These are phyloP conservation scores for Ophonus ardosiacus DNA, from an alignment of 2,888 invertebrate species.

Conservation along the genomic window DNA sequence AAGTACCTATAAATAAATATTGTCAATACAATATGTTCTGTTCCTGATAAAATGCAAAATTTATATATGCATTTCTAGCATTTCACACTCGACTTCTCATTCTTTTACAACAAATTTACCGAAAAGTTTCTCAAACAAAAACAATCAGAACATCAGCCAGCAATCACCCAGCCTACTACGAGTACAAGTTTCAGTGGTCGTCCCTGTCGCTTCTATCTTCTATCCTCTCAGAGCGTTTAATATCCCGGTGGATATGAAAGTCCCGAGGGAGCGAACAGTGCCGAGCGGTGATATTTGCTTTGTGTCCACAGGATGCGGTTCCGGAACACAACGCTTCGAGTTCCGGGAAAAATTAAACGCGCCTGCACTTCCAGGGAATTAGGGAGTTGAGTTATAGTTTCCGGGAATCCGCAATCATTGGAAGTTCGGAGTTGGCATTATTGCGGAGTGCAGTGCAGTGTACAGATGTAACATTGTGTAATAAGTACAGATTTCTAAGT, in stretches of 20 bases:
- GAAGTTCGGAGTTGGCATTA: neutral
- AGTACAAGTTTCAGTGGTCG: neutral
- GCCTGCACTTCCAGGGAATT: slow-evolving; percentile 14
- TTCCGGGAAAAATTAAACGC: slow-evolving; percentile 20
- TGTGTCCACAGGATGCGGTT: slow-evolving; percentile 8
- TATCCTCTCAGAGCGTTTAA: slow-evolving; percentile 27
- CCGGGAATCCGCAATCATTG: neutral
- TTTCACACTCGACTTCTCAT: neutral
- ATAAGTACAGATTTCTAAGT: too few species aligned
- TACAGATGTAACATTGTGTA: too few species aligned
- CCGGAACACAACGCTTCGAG: neutral
- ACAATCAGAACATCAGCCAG: neutral
- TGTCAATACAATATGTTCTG: neutral
- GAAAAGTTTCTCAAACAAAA: neutral
- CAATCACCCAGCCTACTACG: neutral
- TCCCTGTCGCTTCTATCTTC: neutral
- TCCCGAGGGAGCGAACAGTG: slow-evolving; percentile 6
- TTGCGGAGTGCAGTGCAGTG: neutral
- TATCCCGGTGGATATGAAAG: slow-evolving; percentile 51
- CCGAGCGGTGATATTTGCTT: slow-evolving; percentile 37
- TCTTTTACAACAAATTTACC: neutral
- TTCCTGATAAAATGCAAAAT: neutral
- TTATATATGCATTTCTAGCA: neutral
- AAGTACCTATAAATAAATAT: neutral
- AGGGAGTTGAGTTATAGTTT: neutral